Evolutionary conservation across 2,797 vertebrate genomes (phyloP), one percentile per base, ranked within the genome.

Genomic region (Percopsis omiscomaycus): DNA sequence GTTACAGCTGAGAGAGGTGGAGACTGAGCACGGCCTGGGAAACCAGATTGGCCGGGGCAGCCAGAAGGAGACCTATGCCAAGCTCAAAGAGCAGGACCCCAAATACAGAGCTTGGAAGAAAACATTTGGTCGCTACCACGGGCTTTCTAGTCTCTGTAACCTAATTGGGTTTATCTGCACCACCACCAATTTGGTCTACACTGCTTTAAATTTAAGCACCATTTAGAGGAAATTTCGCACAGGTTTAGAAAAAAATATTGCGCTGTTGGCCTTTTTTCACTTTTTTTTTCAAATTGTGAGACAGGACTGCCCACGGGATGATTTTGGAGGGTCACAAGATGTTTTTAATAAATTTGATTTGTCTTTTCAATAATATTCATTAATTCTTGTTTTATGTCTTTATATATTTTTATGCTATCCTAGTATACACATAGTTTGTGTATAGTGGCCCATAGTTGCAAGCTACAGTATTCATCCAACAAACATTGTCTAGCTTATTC

Each of bases 31-130:
- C 0, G 89, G 92, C 22, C 86, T 96, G 5, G 95, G 95, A 0
- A 64, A 83, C 32, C 92, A 95, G 64, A 80, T 95, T 0, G 93
- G 94, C 0, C 50, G 88, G 49, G 71, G 80, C 42, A 86, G 87
- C 64, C 86, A 90, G 0, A 89, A 67, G 11, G 94, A 95, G 27
- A 92, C 46, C 5, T 97, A 95, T 16, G 69, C 79, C 37, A 94
- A 91, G 61, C 93, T 97, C n/a, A 89, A 82, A 57, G 92, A 93
- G 61, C 89, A 92, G 82, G 94, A 97, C 79, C 92, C 93, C 59
- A 96, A 95, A 78, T 96, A 96, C 82, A 84, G 47, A 59, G 82
- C 71, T 12, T 80, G 78, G 59, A 92, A 83, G 51, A 78, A 67
- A 30, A 79, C 45, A 3, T 97, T 97, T 71, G 86, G 90, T 46